These are phyloP conservation scores for Motacilla alba DNA, from an alignment of 2,113 vertebrate genomes.

Conservation along the genomic window DNA sequence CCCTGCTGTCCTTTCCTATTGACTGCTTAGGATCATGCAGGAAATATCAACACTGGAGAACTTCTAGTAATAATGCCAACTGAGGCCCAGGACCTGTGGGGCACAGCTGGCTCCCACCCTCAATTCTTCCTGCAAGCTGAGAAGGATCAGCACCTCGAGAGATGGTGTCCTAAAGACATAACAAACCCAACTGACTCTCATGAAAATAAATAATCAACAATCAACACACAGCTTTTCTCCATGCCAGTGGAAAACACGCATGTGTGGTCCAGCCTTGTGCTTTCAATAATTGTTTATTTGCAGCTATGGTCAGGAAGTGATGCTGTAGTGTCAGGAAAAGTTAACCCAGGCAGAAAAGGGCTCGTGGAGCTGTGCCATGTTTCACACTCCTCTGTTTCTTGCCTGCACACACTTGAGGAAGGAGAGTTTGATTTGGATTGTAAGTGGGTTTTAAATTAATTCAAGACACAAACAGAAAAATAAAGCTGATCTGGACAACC, in stretches of 20 bases:
- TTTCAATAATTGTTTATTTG: conserved; percentile 25
- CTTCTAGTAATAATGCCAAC: neutral
- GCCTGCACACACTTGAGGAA: neutral
- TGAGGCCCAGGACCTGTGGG: neutral
- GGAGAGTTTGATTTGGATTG: neutral
- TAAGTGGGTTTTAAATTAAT: neutral
- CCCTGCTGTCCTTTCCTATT: neutral
- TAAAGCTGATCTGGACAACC: neutral
- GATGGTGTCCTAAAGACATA: neutral
- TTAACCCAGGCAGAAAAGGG: neutral
- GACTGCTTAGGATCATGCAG: neutral
- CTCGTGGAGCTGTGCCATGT: neutral
- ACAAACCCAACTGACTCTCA: neutral
- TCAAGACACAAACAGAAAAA: neutral
- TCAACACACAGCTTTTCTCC: neutral
- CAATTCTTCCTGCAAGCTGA: neutral
- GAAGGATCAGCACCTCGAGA: neutral
- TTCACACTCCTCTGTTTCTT: conserved; percentile 8
- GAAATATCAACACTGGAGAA: conserved; percentile 10
- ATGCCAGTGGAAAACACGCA: neutral
- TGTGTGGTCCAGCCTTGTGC: conserved; percentile 39
- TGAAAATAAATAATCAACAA: conserved; percentile 31
- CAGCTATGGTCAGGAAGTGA: neutral
- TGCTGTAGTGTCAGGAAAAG: neutral
- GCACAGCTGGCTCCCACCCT: neutral